These are phyloP conservation scores for Sesamia inferens DNA, from an alignment of 2,888 invertebrate genomes.

Conservation along the genomic window DNA sequence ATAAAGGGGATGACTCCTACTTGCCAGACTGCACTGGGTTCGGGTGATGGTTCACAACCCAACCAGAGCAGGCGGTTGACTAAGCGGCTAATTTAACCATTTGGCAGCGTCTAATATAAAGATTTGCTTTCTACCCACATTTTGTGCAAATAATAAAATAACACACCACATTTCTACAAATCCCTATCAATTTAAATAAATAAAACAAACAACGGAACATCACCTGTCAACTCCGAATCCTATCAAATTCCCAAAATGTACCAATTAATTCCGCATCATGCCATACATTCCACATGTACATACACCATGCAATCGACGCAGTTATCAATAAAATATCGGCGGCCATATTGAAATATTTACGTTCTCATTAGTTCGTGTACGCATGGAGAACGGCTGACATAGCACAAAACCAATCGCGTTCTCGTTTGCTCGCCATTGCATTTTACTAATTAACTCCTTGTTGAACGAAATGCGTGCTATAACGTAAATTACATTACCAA, in stretches of 20 bases:
- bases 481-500: constrained; percentile 60
- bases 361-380: constrained; percentile 78
- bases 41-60: no score
- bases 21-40: no score
- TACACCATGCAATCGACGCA: constrained; percentile 59
- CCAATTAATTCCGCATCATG: constrained; percentile 59
- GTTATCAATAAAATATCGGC: constrained; percentile 80
- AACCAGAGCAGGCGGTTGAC: no score
- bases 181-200: constrained; percentile 7
- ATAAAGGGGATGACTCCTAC: not conserved
- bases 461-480: constrained; percentile 62
- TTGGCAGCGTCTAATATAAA: not conserved
- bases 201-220: constrained; percentile 12
- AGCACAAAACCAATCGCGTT: constrained; percentile 74
- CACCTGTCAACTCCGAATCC: constrained; percentile 31
- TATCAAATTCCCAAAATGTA: constrained; percentile 33
- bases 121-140: not conserved
- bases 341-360: constrained; percentile 79
- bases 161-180: not conserved
- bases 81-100: no score
- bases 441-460: constrained; percentile 80
- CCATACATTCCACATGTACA: constrained; percentile 60
- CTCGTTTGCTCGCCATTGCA: constrained; percentile 71
- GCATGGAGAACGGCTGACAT: constrained; percentile 75
- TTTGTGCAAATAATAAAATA: not conserved